Base-by-base conservation (phyloP, 2,797 vertebrate genomes). In the Sandelia bainsii region DNA sequence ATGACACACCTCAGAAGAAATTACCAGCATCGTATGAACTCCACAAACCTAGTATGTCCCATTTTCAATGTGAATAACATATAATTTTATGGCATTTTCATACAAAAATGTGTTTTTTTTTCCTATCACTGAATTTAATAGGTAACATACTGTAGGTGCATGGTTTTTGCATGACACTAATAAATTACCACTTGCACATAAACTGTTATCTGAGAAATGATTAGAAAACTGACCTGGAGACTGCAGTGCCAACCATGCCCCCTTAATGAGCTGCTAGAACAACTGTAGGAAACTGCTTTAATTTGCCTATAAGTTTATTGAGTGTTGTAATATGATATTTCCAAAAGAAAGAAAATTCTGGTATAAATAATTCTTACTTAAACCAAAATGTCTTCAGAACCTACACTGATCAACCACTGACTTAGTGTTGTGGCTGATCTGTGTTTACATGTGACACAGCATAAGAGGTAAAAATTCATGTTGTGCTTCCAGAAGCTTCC, bases 171-270 rank as follows among this genome's bases (percentile, higher is more conserved):
- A 29, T 13, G 22, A 45, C 44, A 32, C 29, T 45, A 46, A 75
- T 77, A 59, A 53, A 60, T 29, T 42, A 50, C 3, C 50, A 42
- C 14, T 65, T 34, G 23, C 10, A 52, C 46, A 51, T 65, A 22
- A 52, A 37, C 50, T 32, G 10, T 44, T 25, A 62, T 37, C n/a
- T 57, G 45, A 45, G 59, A 57, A 44, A 45, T 63, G 8, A 64
- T 58, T 20, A 22, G 6, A 14, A 20, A 45, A n/a, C 8, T 45
- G 16, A 42, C n/a, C 12, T 6, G 32, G 29, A 60, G 49, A 19
- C n/a, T 20, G 20, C 5, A 9, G 23, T 40, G 32, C 49, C 17
- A 13, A 39, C 17, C 6, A 1, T 10, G 11, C 27, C 19, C 20
- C 19, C 8, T 57, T 51, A 51, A 77, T 56, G 44, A 66, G 51